Base-by-base conservation (phyloP, 2,888 invertebrate species). In the Rapana venosa region DNA sequence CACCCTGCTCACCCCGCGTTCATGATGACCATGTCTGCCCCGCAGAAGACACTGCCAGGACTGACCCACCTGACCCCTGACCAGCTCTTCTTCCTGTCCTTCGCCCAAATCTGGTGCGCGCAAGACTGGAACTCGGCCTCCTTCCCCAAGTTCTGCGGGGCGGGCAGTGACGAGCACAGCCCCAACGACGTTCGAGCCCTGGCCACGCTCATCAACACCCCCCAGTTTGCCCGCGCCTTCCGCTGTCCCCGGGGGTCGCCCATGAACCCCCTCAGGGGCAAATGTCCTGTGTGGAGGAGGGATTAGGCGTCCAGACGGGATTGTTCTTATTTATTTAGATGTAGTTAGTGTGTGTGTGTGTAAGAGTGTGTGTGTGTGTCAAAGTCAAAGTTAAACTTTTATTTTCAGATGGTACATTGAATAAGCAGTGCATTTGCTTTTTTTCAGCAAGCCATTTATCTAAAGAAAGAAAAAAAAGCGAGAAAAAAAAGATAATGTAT, bases 11-110 rank as follows among this genome's bases (percentile, higher is more conserved):
- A n/a, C n/a, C n/a, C n/a, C n/a, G n/a, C n/a, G n/a, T n/a, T n/a
- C n/a, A n/a, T n/a, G n/a, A n/a, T n/a, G n/a, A 22, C 13, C 13
- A 17, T 17, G 66, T 66, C 20, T 66, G 20, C 66, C 17, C 17
- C 17, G 13, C 74, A 74, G 79, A 17, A 35, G 35, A 47, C 5
- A 47, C 85, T 77, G 32, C 88, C 88, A 30, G 81, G 81, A 4
- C 81, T 88, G 32, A 4, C 26, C 22, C 11, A 2, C 1, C 17
- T 88, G n/a, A 22, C 56, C 2, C 81, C 77, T 8, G 58, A 56
- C 58, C 88, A 88, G 88, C 79, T 83, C 30, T 88, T 88, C 61
- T 88, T 88, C 81, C 61, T 88, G 79, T 30, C 88, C 61, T 88
- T 61, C 81, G 88, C 88, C 13, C 88, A 88, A 79, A 56, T 22